Conservation (phyloP, 2,113 vertebrate species). For the Pangasianodon hypophthalmus region DNA sequence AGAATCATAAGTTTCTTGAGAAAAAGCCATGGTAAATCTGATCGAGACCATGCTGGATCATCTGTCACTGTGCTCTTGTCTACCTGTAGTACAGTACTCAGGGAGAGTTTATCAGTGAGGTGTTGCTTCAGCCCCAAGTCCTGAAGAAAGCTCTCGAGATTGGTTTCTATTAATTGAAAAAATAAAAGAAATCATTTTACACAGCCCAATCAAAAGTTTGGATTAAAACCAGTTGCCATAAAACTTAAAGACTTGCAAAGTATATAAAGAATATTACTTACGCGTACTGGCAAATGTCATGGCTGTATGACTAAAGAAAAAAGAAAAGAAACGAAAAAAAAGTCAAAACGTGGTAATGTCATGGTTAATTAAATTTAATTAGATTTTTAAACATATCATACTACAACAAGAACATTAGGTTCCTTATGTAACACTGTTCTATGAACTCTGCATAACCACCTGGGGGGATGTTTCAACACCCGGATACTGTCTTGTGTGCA, state of each 20-base stretch:
- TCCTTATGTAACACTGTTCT: too few relatives aligned
- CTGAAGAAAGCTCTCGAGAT: constrained; percentile 49
- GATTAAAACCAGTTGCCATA: not conserved
- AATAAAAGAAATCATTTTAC: not conserved
- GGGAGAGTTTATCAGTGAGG: constrained; percentile 56
- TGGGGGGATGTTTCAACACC: too few relatives aligned
- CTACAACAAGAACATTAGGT: too few relatives aligned
- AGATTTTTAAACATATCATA: too few relatives aligned
- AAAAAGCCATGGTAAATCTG: constrained; percentile 62
- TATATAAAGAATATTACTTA: constrained; percentile 31
- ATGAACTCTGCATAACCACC: too few relatives aligned
- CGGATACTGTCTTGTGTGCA: too few relatives aligned
- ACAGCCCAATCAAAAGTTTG: not conserved
- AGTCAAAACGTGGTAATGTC: too few relatives aligned
- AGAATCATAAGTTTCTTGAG: constrained; percentile 70
- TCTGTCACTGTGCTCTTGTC: constrained; percentile 54
- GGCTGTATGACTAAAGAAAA: not conserved
- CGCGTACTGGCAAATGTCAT: constrained; percentile 28
- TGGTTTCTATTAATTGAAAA: constrained; percentile 44
- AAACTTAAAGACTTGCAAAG: not conserved
- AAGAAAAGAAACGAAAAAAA: too few relatives aligned
- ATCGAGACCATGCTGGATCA: constrained; percentile 45
- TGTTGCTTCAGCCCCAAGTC: constrained; percentile 52
- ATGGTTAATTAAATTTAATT: too few relatives aligned
- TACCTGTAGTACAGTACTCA: constrained; percentile 60